phyloP scores from a whole-genome alignment of 2,797 vertebrate species.

The Chaenodraco wilsoni region DNA sequence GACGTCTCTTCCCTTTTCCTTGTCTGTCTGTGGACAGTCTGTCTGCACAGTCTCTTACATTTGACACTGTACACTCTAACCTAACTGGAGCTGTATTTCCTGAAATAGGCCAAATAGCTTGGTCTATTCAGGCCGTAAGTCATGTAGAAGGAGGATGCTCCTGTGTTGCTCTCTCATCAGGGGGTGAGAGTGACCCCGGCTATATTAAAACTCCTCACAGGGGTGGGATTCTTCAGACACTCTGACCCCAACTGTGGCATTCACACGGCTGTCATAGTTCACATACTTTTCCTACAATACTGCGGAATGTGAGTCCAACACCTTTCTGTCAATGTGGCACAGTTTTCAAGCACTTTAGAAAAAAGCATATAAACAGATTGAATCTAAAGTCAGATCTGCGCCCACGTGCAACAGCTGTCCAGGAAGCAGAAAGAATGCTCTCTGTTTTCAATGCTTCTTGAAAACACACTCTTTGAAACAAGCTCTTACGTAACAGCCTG shows the following conservation, averaged over 20 bases:
- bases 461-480: slow-evolving; percentile 54
- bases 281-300: slow-evolving; percentile 50
- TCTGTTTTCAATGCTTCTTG: slow-evolving; percentile 33
- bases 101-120: slow-evolving; percentile 42
- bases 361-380: slow-evolving; percentile 7
- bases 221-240: slow-evolving; percentile 55
- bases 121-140: slow-evolving; percentile 18
- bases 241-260: slow-evolving; percentile 54
- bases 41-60: slow-evolving; percentile 19
- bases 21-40: slow-evolving; percentile 21
- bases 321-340: not conserved
- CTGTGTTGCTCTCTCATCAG: slow-evolving; percentile 50
- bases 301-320: slow-evolving; percentile 31
- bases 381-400: not conserved
- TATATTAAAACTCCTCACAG: slow-evolving; percentile 58
- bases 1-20: slow-evolving; percentile 14
- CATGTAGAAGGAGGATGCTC: slow-evolving; percentile 30
- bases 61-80: slow-evolving; percentile 22
- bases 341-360: slow-evolving; percentile 5
- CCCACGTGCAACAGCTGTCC: not conserved
- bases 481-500: slow-evolving; percentile 58
- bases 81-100: slow-evolving; percentile 14
- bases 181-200: slow-evolving; percentile 43
- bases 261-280: slow-evolving; percentile 54
- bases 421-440: slow-evolving; percentile 9